A percentile compares a stretch with the other conserved stretches of the same genome.
phyloP scores from a whole-genome alignment of 2,113 vertebrate genomes.

The Pogonocichla stellata region DNA sequence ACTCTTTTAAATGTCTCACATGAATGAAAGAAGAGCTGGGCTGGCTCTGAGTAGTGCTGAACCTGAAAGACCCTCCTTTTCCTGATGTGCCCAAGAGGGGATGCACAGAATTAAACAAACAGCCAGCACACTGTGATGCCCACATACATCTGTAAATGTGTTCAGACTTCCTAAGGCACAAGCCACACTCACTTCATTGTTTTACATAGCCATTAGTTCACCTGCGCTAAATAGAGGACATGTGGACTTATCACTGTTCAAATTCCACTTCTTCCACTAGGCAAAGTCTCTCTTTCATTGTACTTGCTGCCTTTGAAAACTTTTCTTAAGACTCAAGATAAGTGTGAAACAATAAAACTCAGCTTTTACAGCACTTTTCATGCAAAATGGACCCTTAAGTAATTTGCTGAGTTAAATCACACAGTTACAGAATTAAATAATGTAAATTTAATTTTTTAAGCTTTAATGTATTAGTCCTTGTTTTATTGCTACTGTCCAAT shows the following conservation, averaged over 20 bases:
- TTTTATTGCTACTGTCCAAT: conserved; percentile 45
- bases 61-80: not conserved
- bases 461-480: conserved; percentile 26
- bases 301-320: not conserved
- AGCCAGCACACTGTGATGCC: not conserved
- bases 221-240: not conserved
- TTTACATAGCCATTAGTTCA: not conserved
- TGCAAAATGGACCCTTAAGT: conserved; percentile 34
- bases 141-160: not conserved
- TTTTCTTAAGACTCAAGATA: conserved; percentile 17
- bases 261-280: not conserved
- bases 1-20: fast-evolving
- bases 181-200: not conserved
- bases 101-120: not conserved
- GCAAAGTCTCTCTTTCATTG: not conserved
- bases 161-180: not conserved
- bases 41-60: not conserved
- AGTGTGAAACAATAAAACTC: conserved; percentile 52
- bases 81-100: not conserved
- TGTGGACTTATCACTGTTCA: not conserved
- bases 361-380: conserved; percentile 16
- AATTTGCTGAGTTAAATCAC: conserved; percentile 36
- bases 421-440: conserved; percentile 52
- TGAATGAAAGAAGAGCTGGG: not conserved
- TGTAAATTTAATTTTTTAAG: conserved; percentile 38